Percentiles rank a stretch among this genome's conserved stretches.
These are phyloP conservation scores for Phortica magna DNA, from an alignment of 2,888 invertebrate genomes.

Conservation along the genomic window DNA sequence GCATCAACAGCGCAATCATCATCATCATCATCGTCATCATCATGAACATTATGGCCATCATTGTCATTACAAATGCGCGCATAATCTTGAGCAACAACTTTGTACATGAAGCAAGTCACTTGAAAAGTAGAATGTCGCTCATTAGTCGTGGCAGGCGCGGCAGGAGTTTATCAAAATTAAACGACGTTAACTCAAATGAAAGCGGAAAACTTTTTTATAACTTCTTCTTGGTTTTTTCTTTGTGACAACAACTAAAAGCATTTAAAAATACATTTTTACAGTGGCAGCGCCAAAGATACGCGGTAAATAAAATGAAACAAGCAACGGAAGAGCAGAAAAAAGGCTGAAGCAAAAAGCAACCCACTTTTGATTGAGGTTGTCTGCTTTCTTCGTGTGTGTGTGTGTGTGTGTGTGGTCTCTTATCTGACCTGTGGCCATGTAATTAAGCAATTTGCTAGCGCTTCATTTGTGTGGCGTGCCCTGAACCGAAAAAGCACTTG, in stretches of 20 bases:
- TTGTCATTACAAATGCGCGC: conserved; percentile 33
- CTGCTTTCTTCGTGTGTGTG: no score
- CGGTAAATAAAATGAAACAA: no score
- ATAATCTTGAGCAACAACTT: conserved; percentile 39
- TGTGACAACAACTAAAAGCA: neutral
- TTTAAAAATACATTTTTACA: neutral
- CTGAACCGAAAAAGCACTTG: no score
- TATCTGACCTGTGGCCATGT: neutral
- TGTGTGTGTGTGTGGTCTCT: neutral
- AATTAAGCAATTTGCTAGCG: neutral
- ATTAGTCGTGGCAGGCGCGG: conserved; percentile 45
- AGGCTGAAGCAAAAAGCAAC: neutral
- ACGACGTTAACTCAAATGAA: conserved; percentile 62
- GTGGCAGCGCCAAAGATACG: neutral
- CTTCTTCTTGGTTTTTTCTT: conserved; percentile 49
- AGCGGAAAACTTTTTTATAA: no score
- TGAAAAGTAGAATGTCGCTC: conserved; percentile 65
- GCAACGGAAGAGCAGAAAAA: neutral
- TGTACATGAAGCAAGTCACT: conserved; percentile 58
- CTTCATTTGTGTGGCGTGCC: no score
- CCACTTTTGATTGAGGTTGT: neutral
- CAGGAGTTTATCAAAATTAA: conserved; percentile 55
- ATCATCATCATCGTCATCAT: conserved; percentile 35
- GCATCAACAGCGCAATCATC: conserved; percentile 28
- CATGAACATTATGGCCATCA: neutral